Conservation (phyloP, 2,888 invertebrate species). For the Pandemis cinnamomeana region DNA sequence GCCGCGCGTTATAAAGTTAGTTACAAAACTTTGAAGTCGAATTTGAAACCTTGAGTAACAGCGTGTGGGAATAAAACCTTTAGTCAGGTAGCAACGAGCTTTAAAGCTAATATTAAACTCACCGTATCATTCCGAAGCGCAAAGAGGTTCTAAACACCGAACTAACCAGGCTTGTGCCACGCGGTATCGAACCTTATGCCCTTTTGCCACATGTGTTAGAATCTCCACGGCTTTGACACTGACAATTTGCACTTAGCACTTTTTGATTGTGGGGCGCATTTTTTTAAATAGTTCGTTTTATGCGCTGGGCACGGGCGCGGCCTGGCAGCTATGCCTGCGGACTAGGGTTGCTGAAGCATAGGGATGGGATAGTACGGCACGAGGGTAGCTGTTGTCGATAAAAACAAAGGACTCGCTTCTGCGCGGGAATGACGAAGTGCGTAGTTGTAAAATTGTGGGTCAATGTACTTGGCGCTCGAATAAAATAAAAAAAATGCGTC, state of each 20-base stretch:
- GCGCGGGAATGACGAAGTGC: neutral
- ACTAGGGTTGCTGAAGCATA: slow-evolving; percentile 62
- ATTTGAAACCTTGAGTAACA: neutral
- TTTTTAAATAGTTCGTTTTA: slow-evolving; percentile 47
- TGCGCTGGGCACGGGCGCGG: slow-evolving; percentile 67
- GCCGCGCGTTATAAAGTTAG: neutral
- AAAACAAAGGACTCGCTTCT: neutral
- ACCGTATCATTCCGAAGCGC: slow-evolving; percentile 79
- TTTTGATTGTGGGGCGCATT: slow-evolving; percentile 42
- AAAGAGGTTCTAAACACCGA: slow-evolving; percentile 61
- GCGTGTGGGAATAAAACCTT: neutral
- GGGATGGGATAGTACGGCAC: slow-evolving; percentile 52
- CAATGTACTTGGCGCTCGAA: too few relatives aligned
- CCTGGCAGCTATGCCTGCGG: slow-evolving; percentile 61
- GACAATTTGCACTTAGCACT: slow-evolving; percentile 49
- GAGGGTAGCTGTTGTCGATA: slow-evolving; percentile 10
- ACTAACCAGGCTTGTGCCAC: slow-evolving; percentile 82
- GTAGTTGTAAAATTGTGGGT: too few relatives aligned
- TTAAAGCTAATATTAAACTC: slow-evolving; percentile 50
- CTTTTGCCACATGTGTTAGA: slow-evolving; percentile 80
- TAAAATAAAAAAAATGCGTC: too few relatives aligned
- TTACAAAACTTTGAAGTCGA: neutral
- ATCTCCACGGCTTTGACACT: slow-evolving; percentile 57
- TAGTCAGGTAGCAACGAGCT: slow-evolving; percentile 8
- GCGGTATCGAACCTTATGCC: slow-evolving; percentile 78